phyloP scores from a whole-genome alignment of 2,888 invertebrate species.

The Acrobasis repandana region DNA sequence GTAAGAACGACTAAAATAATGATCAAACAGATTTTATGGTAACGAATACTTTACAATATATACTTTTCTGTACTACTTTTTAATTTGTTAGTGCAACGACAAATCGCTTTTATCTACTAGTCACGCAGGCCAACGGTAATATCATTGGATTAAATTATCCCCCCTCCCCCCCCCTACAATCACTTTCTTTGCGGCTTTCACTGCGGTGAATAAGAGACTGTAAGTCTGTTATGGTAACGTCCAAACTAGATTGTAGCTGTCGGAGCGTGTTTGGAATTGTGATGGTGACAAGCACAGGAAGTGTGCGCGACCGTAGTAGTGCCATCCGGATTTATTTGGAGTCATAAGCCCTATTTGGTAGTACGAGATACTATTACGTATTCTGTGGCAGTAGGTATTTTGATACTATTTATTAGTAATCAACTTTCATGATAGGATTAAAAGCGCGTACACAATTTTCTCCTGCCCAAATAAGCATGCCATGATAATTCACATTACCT shows the following conservation, averaged over 20 bases:
- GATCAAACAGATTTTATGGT: too few species aligned
- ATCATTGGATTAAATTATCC: slow-evolving; percentile 13
- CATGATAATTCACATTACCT: too few species aligned
- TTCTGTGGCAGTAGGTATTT: background rate
- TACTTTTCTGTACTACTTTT: background rate
- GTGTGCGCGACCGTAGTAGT: background rate
- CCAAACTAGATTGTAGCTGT: background rate
- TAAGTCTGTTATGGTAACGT: background rate
- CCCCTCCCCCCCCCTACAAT: slow-evolving; percentile 27
- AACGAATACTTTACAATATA: too few species aligned
- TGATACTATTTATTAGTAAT: too few species aligned
- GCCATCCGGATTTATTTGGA: background rate
- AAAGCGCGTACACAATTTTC: too few species aligned
- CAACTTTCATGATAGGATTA: too few species aligned
- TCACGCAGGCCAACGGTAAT: slow-evolving; percentile 16
- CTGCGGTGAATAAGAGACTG: background rate
- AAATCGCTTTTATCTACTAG: slow-evolving; percentile 13
- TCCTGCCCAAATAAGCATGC: too few species aligned
- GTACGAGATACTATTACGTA: background rate
- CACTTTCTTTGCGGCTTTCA: slow-evolving; percentile 30
- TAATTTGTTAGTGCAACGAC: slow-evolving; percentile 28
- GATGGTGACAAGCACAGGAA: background rate
- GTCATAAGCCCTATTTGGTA: background rate
- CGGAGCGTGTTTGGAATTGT: background rate
- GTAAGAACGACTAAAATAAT: too few species aligned